Evolutionary conservation across 2,113 vertebrate species (phyloP).

Genomic region (Crotalus helleri): DNA sequence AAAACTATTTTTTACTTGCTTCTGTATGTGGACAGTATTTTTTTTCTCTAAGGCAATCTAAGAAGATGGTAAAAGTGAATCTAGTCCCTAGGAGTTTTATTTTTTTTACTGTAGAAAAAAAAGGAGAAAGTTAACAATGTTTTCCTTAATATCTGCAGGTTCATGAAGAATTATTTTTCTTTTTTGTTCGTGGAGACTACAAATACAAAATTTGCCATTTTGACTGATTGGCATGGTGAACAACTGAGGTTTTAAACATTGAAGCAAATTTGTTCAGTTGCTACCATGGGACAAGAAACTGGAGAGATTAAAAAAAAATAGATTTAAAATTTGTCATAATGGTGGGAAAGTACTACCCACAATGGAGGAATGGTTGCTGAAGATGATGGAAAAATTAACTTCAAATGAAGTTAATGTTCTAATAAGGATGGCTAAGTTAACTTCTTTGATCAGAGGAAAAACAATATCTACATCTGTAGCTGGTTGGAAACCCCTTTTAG

Average conservation of each 20-base stretch:
- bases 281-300: not conserved
- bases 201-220: not conserved
- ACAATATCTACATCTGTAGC: not conserved
- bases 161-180: not conserved
- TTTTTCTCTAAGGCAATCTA: not conserved
- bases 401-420: not conserved
- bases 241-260: not conserved
- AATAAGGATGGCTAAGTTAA: not conserved
- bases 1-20: not conserved
- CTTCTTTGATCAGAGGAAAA: not conserved
- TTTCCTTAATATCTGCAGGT: not conserved
- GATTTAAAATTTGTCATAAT: not conserved
- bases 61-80: not conserved
- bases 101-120: not conserved
- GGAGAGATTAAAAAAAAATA: not conserved
- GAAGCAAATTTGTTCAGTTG: not conserved
- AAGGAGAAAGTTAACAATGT: not conserved
- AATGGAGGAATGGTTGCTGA: not conserved
- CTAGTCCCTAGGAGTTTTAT: not conserved
- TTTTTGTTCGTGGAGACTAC: not conserved
- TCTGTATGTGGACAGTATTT: not conserved
- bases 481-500: not conserved
- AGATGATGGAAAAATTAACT: not conserved
- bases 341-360: not conserved
- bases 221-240: not conserved